These are phyloP conservation scores for Homalodisca vitripennis DNA, from an alignment of 1,140 invertebrate species.

Conservation along the genomic window DNA sequence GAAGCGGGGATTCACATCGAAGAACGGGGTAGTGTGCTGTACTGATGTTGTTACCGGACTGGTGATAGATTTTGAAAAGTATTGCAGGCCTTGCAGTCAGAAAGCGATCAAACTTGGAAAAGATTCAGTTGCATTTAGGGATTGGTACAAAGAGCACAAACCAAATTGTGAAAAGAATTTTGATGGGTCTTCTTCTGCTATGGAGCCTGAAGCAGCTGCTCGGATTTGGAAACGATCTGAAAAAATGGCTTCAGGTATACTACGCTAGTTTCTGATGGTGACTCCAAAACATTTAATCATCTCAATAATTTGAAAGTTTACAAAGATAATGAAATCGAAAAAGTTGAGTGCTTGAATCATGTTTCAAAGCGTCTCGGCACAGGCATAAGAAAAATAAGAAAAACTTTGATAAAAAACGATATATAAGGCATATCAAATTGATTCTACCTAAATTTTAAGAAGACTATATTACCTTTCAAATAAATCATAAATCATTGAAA, in stretches of 20 bases:
- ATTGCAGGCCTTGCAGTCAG: neutral
- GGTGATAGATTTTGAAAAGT: conserved; percentile 2
- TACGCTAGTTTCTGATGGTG: conserved; percentile 26
- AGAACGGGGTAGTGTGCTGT: neutral
- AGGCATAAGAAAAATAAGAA: neutral
- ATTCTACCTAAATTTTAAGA: too few relatives aligned
- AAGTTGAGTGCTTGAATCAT: neutral
- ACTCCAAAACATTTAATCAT: conserved; percentile 29
- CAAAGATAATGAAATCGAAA: neutral
- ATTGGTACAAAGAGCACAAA: conserved; percentile 24
- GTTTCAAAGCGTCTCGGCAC: neutral
- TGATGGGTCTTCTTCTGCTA: conserved; percentile 27
- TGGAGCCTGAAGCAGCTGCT: conserved; percentile 25
- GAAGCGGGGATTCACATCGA: too few relatives aligned
- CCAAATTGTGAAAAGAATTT: conserved; percentile 20
- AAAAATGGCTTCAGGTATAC: conserved; percentile 29
- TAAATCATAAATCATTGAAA: too few relatives aligned
- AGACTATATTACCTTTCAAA: too few relatives aligned
- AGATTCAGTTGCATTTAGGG: neutral
- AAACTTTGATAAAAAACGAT: too few relatives aligned
- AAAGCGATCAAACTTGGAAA: conserved; percentile 14
- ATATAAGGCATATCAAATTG: too few relatives aligned
- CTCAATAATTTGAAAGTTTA: neutral
- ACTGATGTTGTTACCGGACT: neutral
- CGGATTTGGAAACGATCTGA: conserved; percentile 29